These are phyloP conservation scores for Pteria penguin DNA, from an alignment of 2,888 invertebrate species.

Conservation along the genomic window DNA sequence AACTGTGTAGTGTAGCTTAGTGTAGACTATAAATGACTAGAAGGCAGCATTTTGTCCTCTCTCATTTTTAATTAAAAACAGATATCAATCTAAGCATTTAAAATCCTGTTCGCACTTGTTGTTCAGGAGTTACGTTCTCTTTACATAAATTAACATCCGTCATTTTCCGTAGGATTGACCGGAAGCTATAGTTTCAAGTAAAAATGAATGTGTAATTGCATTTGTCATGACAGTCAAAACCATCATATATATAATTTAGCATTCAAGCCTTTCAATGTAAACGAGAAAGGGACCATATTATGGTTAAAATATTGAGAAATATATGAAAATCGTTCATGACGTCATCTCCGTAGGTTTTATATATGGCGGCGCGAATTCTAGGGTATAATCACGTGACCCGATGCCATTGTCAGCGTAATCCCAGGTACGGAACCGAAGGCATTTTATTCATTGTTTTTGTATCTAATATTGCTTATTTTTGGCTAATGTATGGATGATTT, in stretches of 20 bases:
- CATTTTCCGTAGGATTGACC: conserved; percentile 38
- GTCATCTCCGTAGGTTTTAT: conserved; percentile 65
- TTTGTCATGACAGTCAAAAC: too few relatives aligned
- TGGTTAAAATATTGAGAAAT: too few relatives aligned
- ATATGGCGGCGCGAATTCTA: conserved; percentile 74
- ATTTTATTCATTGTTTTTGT: not conserved
- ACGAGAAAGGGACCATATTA: too few relatives aligned
- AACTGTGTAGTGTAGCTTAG: too few relatives aligned
- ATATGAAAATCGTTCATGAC: conserved; percentile 57
- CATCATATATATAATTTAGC: too few relatives aligned
- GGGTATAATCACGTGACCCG: conserved; percentile 74
- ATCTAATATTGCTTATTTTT: not conserved
- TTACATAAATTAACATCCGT: conserved; percentile 30
- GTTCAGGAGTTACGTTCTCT: conserved; percentile 34
- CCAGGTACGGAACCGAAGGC: conserved; percentile 58
- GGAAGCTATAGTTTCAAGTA: too few relatives aligned
- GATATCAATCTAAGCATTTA: too few relatives aligned
- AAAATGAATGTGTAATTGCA: too few relatives aligned
- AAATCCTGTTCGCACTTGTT: conserved; percentile 41
- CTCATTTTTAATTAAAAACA: too few relatives aligned
- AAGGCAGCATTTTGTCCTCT: too few relatives aligned
- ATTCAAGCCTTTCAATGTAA: too few relatives aligned
- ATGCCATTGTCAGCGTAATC: conserved; percentile 71
- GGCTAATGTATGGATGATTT: not conserved
- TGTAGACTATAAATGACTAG: too few relatives aligned